phyloP scores from a whole-genome alignment of 2,113 vertebrate species.

The Propithecus coquereli region DNA sequence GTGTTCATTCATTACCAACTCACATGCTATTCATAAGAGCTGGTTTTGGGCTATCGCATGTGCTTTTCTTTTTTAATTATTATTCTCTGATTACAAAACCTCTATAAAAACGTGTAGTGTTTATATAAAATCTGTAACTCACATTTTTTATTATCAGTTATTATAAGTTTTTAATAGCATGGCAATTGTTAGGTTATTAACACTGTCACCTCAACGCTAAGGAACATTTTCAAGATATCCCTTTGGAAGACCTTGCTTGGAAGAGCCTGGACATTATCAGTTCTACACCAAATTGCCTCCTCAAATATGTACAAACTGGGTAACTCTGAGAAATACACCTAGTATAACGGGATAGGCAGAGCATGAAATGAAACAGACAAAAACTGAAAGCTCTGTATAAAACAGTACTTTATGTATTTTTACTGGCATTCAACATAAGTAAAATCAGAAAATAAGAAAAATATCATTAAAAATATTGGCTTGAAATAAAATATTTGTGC shows the following conservation, averaged over 20 bases:
- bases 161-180: slow-evolving; percentile 50
- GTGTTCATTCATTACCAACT: slow-evolving; percentile 31
- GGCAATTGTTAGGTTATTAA: not conserved
- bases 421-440: slow-evolving; percentile 70
- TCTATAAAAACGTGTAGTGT: slow-evolving; percentile 9
- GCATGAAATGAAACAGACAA: slow-evolving; percentile 63
- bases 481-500: slow-evolving; percentile 59
- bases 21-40: not conserved
- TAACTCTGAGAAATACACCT: slow-evolving; percentile 67
- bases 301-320: slow-evolving; percentile 53
- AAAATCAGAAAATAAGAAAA: slow-evolving; percentile 63
- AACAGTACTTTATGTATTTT: slow-evolving; percentile 67
- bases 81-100: slow-evolving; percentile 33
- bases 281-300: slow-evolving; percentile 17
- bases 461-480: slow-evolving; percentile 68
- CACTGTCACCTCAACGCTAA: slow-evolving; percentile 4
- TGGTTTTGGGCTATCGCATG: not conserved
- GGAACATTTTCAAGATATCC: not conserved
- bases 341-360: slow-evolving; percentile 23
- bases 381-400: slow-evolving; percentile 76
- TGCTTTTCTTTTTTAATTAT: slow-evolving; percentile 47
- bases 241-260: not conserved
- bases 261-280: slow-evolving; percentile 21
- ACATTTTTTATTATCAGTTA: slow-evolving; percentile 46
- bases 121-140: slow-evolving; percentile 50